Evolutionary conservation across 2,888 invertebrate species (phyloP), one percentile per base, ranked within the genome.

Genomic region (Phyto melanocephala): DNA sequence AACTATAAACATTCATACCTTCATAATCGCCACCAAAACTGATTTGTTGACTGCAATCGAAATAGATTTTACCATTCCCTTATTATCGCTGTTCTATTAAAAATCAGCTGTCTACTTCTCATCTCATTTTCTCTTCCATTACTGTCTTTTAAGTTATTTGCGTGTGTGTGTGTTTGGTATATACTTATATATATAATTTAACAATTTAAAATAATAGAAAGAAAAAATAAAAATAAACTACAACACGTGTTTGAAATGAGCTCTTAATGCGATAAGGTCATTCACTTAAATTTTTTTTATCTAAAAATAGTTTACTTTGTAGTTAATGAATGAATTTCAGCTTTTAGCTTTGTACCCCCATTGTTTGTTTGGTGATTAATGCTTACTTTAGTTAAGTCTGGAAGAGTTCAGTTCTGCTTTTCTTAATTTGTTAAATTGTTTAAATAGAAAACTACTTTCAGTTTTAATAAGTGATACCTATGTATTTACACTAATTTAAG

Each of bases 211-310:
- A 35, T 10, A 35, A 56, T 11, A 2, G 20, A 58, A 5, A 37
- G 17, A 37, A 37, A 58, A 35, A 65, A 17, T 47, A 50, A 47
- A 50, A 28, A 24, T 24, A 42, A 35, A 50, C n/a, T 50, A 62
- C 47, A 60, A 47, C 42, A 65, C 65, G 45, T 63, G 63, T 13
- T 40, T 63, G 2, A 42, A 58, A 35, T 65, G 33, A 75, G 47
- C 63, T 28, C 47, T 47, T 63, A 24, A 45, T 63, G 45, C 15
- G 15, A 17, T 24, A 45, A 63, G 63, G 63, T 63, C 63, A 63
- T 63, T 63, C 45, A 47, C 63, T 42, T 45, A 15, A 10, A 15
- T 45, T 42, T 42, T 62, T 60, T 10, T 60, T 45, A 5, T n/a
- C 4, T 24, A 15, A 2, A 62, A 42, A 2, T 8, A 47, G 8